These are phyloP conservation scores for Dryococelus australis DNA, from an alignment of 2,888 invertebrate species.

Conservation along the genomic window DNA sequence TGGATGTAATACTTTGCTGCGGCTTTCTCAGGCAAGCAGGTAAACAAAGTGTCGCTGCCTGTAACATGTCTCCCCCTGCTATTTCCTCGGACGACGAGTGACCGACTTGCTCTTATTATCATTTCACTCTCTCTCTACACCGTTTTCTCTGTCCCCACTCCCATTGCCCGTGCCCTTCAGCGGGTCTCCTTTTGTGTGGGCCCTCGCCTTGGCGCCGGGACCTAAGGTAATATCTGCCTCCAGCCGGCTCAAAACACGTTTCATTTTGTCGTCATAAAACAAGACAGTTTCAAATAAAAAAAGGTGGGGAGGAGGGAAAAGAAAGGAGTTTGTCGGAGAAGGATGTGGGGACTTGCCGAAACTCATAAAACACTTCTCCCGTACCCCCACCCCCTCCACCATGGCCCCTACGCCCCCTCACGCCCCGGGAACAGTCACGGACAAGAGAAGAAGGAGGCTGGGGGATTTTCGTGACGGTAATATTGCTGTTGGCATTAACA, in stretches of 20 bases:
- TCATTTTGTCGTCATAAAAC: conserved; percentile 16
- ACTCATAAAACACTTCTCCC: conserved; percentile 13
- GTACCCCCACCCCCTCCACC: background rate
- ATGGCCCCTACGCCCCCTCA: background rate
- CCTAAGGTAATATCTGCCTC: background rate
- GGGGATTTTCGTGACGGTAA: background rate
- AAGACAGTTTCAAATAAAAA: conserved; percentile 7
- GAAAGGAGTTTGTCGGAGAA: background rate
- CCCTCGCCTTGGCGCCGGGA: background rate
- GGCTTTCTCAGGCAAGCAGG: background rate
- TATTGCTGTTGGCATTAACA: background rate
- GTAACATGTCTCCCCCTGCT: no score
- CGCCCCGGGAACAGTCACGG: background rate
- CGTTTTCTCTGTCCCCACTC: background rate
- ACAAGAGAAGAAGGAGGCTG: background rate
- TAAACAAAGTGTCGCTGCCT: background rate
- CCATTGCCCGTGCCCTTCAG: background rate
- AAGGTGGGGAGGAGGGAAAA: background rate
- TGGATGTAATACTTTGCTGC: background rate
- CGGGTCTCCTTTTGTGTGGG: background rate
- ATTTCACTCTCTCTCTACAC: background rate
- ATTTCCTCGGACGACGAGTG: background rate
- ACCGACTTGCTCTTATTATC: background rate
- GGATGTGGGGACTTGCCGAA: background rate
- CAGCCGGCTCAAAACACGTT: background rate